Percentiles rank a stretch among this genome's conserved stretches.
Conservation (phyloP, 2,797 vertebrate species). For the Sparidentex hasta region DNA sequence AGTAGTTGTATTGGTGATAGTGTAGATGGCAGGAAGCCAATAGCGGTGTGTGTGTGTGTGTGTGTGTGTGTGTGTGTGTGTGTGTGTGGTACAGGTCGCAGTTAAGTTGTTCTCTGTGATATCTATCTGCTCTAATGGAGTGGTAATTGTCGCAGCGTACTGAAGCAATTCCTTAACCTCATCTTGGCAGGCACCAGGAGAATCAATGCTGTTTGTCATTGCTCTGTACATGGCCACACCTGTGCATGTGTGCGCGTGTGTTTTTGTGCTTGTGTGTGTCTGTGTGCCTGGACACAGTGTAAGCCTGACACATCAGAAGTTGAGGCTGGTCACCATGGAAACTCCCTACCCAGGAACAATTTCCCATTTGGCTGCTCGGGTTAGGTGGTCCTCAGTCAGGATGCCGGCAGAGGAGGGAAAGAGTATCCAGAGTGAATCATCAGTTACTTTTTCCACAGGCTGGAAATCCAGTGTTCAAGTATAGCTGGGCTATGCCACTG, state of each 20-base stretch:
- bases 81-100: not conserved
- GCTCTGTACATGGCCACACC: conserved; percentile 24
- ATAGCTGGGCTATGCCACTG: not conserved
- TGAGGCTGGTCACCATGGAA: conserved; percentile 63
- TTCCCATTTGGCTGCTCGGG: conserved; percentile 25
- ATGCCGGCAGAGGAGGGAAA: conserved; percentile 22
- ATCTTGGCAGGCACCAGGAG: conserved; percentile 13
- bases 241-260: conserved; percentile 11
- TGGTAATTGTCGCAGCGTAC: conserved; percentile 41
- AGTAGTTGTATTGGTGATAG: not conserved
- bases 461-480: not conserved
- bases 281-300: too few species aligned
- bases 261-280: conserved; percentile 15
- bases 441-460: not conserved
- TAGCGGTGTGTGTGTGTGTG: conserved; percentile 3
- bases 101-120: conserved; percentile 36
- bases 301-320: conserved; percentile 40
- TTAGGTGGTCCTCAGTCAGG: conserved; percentile 8
- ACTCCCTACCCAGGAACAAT: conserved; percentile 47
- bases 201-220: conserved; percentile 53
- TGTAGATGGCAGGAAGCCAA: conserved; percentile 21
- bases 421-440: conserved; percentile 20
- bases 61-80: conserved; percentile 7
- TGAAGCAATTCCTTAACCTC: conserved; percentile 39
- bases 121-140: conserved; percentile 48